These are phyloP conservation scores for Dicaeum eximium DNA, from an alignment of 2,113 vertebrate genomes.

Conservation along the genomic window DNA sequence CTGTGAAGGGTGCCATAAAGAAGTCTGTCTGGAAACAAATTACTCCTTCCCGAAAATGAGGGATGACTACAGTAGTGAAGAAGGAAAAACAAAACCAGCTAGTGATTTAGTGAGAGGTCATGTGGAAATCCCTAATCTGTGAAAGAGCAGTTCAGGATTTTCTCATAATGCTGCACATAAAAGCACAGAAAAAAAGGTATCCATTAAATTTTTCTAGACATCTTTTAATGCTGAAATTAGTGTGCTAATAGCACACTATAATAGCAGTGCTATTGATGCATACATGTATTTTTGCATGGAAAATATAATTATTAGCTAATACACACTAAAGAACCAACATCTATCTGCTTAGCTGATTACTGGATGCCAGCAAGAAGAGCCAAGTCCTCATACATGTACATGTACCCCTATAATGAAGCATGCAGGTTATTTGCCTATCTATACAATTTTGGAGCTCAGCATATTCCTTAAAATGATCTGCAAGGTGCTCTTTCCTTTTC, in stretches of 20 bases:
- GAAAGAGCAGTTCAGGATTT: neutral
- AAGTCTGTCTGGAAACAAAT: neutral
- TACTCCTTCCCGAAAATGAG: neutral
- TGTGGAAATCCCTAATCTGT: neutral
- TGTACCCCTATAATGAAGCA: neutral
- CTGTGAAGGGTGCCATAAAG: neutral
- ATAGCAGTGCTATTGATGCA: neutral
- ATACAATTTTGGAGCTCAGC: neutral
- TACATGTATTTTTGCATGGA: neutral
- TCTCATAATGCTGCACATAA: fast-evolving
- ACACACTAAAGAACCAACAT: neutral
- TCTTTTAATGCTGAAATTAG: neutral
- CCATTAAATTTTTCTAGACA: neutral
- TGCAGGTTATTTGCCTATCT: neutral
- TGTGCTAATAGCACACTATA: too few species aligned
- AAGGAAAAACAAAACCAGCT: neutral
- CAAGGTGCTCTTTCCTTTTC: neutral
- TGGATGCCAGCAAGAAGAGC: neutral
- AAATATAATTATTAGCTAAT: neutral
- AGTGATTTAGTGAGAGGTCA: neutral
- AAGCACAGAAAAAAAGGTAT: neutral
- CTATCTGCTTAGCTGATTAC: neutral
- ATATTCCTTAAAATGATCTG: neutral
- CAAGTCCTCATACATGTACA: fast-evolving
- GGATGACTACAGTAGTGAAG: neutral